Evolutionary conservation across 2,888 invertebrate species (phyloP).

Genomic region (Synanthedon vespiformis): DNA sequence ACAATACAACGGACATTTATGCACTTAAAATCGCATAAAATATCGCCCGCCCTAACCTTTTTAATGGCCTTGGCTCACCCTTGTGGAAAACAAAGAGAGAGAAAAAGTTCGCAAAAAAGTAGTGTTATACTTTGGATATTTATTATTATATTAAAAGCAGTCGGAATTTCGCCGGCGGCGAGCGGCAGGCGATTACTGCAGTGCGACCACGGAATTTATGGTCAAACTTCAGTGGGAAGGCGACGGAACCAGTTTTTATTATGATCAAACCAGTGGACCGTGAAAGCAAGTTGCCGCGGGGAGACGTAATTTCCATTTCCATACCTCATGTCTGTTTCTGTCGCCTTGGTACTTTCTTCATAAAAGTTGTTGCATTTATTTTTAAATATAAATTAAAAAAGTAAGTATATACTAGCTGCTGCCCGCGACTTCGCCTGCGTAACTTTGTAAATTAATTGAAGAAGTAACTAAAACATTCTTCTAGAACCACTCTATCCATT

Average conservation of each 20-base stretch:
- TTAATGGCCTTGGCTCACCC: slow-evolving; percentile 60
- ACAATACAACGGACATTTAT: slow-evolving; percentile 31
- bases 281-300: slow-evolving; percentile 68
- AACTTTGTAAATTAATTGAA: too few relatives aligned
- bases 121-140: slow-evolving; percentile 56
- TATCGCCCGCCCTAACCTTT: slow-evolving; percentile 59
- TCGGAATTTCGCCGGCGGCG: slow-evolving; percentile 47
- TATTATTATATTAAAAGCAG: slow-evolving; percentile 66
- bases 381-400: not conserved
- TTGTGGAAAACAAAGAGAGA: slow-evolving; percentile 48
- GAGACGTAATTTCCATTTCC: slow-evolving; percentile 67
- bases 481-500: too few relatives aligned
- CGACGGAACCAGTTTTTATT: slow-evolving; percentile 71
- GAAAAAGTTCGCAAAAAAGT: slow-evolving; percentile 52
- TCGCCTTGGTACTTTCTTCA: slow-evolving; percentile 58
- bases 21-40: slow-evolving; percentile 70
- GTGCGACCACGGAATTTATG: slow-evolving; percentile 66
- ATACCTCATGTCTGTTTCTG: slow-evolving; percentile 64
- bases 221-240: slow-evolving; percentile 67
- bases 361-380: slow-evolving; percentile 38
- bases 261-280: slow-evolving; percentile 71
- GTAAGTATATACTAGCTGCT: too few relatives aligned
- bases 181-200: slow-evolving; percentile 45
- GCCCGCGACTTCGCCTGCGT: too few relatives aligned
- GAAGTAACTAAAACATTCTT: too few relatives aligned